phyloP scores from a whole-genome alignment of 2,888 invertebrate species.

The Mimumesa dahlbomi region DNA sequence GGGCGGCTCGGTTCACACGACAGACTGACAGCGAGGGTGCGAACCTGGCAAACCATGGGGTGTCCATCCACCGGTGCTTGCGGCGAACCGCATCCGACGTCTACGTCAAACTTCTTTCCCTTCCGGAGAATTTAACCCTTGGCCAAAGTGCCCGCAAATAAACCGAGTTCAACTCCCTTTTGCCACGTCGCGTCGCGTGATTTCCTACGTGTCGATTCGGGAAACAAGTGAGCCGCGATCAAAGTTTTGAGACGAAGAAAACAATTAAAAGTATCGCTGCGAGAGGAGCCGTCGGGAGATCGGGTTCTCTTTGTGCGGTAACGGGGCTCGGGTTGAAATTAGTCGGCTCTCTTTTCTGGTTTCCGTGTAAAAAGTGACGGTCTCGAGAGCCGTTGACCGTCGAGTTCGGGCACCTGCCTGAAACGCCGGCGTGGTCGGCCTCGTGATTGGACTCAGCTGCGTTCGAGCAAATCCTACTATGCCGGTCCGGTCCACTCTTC shows the following conservation, averaged over 20 bases:
- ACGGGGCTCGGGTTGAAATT: conserved; percentile 60
- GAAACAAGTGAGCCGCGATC: too few species aligned
- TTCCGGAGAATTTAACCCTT: neutral
- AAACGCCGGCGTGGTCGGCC: conserved; percentile 40
- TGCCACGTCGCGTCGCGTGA: too few species aligned
- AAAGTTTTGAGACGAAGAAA: neutral
- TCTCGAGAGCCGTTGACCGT: conserved; percentile 61
- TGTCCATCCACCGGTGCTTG: conserved; percentile 65
- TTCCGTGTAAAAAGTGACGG: conserved; percentile 61
- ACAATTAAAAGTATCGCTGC: conserved; percentile 45
- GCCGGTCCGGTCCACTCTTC: neutral
- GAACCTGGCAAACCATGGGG: conserved; percentile 72
- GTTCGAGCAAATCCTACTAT: conserved; percentile 5
- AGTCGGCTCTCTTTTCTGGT: conserved; percentile 61
- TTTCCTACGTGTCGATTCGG: too few species aligned
- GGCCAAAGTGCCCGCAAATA: conserved; percentile 19
- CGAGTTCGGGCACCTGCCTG: conserved; percentile 62
- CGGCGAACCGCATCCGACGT: conserved; percentile 77
- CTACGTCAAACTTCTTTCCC: conserved; percentile 56
- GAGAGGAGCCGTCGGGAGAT: conserved; percentile 18
- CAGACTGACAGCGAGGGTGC: conserved; percentile 74
- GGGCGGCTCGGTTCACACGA: conserved; percentile 66
- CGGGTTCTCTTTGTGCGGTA: conserved; percentile 34
- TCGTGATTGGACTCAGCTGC: conserved; percentile 72
- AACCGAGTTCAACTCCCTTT: conserved; percentile 6